Percentiles rank a stretch among this genome's conserved stretches.
Evolutionary conservation across 2,888 invertebrate genomes (phyloP).

Genomic region (Bugula neritina): DNA sequence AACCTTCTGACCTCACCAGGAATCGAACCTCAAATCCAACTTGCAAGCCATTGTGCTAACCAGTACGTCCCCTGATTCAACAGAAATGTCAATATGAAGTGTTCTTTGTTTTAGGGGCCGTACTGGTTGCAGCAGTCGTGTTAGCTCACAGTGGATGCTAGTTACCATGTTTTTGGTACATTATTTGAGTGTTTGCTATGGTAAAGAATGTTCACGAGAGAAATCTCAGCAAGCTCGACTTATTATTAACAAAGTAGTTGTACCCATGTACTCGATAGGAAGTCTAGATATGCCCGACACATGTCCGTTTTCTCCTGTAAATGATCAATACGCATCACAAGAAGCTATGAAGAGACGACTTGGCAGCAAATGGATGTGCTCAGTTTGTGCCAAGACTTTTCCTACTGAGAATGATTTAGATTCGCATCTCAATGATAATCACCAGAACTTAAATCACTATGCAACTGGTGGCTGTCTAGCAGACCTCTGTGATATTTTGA

Average conservation of each 20-base stretch:
- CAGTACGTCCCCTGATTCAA: not conserved
- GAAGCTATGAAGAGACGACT: conserved; percentile 16
- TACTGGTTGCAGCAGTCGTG: conserved; percentile 10
- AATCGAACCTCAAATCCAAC: too few species aligned
- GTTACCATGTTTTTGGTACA: not conserved
- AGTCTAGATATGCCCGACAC: not conserved
- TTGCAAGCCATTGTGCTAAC: too few species aligned
- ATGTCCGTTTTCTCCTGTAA: conserved; percentile 16
- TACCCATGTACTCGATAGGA: not conserved
- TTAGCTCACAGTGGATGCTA: not conserved
- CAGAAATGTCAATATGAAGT: not conserved
- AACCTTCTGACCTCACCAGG: too few species aligned
- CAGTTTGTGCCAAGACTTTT: conserved; percentile 19
- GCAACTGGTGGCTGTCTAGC: conserved; percentile 5
- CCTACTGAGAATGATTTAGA: not conserved
- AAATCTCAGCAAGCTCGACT: conserved; percentile 12
- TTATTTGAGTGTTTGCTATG: not conserved
- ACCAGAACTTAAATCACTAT: not conserved
- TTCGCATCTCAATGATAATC: not conserved
- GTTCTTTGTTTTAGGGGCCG: conserved; percentile 22
- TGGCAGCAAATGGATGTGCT: conserved; percentile 15
- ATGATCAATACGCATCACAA: conserved; percentile 8
- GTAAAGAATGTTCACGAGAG: conserved; percentile 1
- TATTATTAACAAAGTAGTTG: conserved; percentile 4
- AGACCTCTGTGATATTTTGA: conserved; percentile 4